phyloP scores from a whole-genome alignment of 2,797 vertebrate genomes.

The Glyptemys insculpta region DNA sequence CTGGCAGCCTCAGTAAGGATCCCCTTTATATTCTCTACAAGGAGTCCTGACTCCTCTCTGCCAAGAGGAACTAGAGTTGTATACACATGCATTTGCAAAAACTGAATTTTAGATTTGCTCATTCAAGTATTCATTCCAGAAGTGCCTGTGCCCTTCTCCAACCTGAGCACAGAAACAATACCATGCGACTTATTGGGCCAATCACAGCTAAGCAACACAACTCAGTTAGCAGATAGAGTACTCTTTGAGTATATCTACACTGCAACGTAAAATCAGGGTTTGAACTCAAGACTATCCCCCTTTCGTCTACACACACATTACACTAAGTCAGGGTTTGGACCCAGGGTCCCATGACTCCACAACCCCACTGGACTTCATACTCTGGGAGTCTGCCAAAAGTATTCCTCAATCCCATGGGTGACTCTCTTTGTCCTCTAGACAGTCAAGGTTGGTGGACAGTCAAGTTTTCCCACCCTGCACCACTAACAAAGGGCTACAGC shows the following conservation, averaged over 20 bases:
- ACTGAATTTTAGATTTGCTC: neutral
- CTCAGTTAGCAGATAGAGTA: neutral
- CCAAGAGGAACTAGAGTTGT: neutral
- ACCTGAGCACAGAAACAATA: neutral
- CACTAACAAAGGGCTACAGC: neutral
- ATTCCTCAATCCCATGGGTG: neutral
- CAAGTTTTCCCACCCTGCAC: neutral
- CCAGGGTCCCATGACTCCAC: neutral
- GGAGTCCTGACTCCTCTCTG: neutral
- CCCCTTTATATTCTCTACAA: neutral
- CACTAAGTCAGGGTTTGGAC: neutral
- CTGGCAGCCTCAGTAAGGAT: neutral
- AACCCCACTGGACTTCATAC: neutral
- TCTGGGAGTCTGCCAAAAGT: neutral
- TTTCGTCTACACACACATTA: neutral
- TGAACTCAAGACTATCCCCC: too few species aligned
- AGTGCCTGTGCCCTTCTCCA: neutral
- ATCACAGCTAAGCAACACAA: neutral
- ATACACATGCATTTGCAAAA: neutral
- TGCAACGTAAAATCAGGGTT: neutral
- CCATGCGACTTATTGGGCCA: neutral
- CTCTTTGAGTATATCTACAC: too few species aligned
- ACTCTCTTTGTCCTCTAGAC: neutral
- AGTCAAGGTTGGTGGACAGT: neutral
- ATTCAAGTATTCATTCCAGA: neutral